Conservation (phyloP, 2,888 invertebrate species). For the Palloptera scutellata region DNA sequence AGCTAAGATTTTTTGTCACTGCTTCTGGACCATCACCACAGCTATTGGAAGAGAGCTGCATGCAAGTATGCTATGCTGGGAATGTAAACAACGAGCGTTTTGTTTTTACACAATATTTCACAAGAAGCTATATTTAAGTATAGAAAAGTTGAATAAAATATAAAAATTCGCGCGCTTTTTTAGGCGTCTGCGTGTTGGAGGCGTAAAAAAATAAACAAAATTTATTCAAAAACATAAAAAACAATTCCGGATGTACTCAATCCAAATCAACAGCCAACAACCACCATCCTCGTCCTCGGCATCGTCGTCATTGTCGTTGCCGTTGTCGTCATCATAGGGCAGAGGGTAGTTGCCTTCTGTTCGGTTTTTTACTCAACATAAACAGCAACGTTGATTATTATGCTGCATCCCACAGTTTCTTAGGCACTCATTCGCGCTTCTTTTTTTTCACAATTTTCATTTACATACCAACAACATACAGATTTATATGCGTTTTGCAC, state of each 20-base stretch:
- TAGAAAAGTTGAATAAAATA: too few species aligned
- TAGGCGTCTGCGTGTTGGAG: slow-evolving; percentile 16
- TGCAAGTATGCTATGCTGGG: too few species aligned
- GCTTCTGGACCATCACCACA: too few species aligned
- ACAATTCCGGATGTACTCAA: neutral
- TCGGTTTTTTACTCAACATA: neutral
- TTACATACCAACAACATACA: neutral
- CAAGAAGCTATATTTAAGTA: too few species aligned
- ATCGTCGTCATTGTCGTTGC: neutral
- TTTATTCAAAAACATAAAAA: neutral
- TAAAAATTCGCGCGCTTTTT: slow-evolving; percentile 17
- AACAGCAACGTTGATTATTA: too few species aligned
- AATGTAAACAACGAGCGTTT: too few species aligned
- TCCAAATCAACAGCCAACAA: neutral
- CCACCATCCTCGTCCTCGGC: neutral
- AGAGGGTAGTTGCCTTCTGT: neutral
- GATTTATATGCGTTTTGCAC: neutral
- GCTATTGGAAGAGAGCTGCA: too few species aligned
- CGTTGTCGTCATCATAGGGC: slow-evolving; percentile 6
- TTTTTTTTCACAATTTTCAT: neutral
- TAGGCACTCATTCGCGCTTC: slow-evolving; percentile 11
- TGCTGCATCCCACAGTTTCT: neutral
- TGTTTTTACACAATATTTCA: too few species aligned
- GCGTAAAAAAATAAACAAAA: neutral
- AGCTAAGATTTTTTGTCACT: too few species aligned